Percentiles rank a stretch among this genome's conserved stretches.
Conservation (phyloP, 1,140 invertebrate species). For the Leptinotarsa texana region DNA sequence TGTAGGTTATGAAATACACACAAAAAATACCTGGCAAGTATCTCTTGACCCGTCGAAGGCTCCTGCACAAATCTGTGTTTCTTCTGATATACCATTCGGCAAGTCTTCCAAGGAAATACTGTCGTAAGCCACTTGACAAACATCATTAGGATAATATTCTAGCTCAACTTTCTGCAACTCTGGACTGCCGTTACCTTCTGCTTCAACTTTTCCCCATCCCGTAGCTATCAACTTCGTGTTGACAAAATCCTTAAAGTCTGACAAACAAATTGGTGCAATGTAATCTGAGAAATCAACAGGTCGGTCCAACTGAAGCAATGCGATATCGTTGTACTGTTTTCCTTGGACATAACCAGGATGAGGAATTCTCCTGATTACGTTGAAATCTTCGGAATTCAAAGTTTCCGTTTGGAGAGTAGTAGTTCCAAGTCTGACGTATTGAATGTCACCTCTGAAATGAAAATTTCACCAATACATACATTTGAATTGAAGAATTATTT, state of each 20-base stretch:
- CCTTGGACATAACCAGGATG: conserved; percentile 61
- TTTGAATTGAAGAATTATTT: too few species aligned
- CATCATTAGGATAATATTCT: conserved; percentile 48
- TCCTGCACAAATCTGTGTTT: conserved; percentile 70
- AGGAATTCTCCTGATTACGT: conserved; percentile 34
- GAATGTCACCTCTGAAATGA: conserved; percentile 34
- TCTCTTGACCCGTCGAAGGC: conserved; percentile 51
- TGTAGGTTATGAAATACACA: not conserved
- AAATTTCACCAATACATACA: too few species aligned
- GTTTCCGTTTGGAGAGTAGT: conserved; percentile 23
- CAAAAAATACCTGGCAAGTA: conserved; percentile 54
- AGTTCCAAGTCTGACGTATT: conserved; percentile 33
- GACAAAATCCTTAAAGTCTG: conserved; percentile 47
- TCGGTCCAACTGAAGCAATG: conserved; percentile 60
- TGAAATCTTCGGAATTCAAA: conserved; percentile 28
- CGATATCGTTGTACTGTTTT: conserved; percentile 67
- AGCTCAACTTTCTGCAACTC: conserved; percentile 60
- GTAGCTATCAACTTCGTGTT: conserved; percentile 39
- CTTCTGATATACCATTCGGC: conserved; percentile 50
- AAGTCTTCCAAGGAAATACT: conserved; percentile 41
- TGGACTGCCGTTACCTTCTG: conserved; percentile 52
- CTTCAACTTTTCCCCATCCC: conserved; percentile 51
- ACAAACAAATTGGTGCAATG: conserved; percentile 65
- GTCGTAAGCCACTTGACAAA: conserved; percentile 49
- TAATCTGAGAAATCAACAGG: conserved; percentile 54